Evolutionary conservation across 2,113 vertebrate species (phyloP).

Genomic region (Cervus canadensis): DNA sequence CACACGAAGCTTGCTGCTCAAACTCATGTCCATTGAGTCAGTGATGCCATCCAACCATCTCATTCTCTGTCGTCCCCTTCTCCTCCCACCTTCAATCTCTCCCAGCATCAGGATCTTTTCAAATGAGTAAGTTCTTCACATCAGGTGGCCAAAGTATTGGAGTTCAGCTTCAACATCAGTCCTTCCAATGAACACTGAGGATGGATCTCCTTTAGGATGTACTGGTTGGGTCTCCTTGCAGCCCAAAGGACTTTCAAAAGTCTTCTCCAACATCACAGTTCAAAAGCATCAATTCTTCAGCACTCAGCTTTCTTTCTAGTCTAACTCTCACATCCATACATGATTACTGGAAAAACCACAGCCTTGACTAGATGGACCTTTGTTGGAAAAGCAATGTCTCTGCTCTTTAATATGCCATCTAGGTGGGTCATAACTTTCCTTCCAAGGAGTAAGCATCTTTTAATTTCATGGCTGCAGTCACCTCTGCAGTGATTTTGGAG

Average conservation of each 20-base stretch:
- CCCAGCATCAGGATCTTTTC: neutral
- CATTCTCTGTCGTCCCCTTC: neutral
- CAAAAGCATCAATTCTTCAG: neutral
- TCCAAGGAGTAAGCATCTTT: neutral
- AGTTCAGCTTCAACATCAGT: neutral
- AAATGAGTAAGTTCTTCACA: neutral
- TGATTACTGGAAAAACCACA: neutral
- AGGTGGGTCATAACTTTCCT: neutral
- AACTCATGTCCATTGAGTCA: neutral
- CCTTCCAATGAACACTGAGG: neutral
- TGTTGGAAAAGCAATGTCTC: neutral
- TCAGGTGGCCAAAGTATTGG: neutral
- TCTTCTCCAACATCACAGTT: neutral
- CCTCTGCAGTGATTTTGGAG: neutral
- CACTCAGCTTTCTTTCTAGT: neutral
- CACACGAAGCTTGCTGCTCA: fast-evolving
- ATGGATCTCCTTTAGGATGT: neutral
- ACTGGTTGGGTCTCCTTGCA: neutral
- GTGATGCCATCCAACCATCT: neutral
- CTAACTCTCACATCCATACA: neutral
- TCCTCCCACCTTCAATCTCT: neutral
- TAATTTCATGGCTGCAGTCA: neutral
- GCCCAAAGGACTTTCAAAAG: neutral
- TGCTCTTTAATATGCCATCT: neutral
- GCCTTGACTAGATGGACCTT: neutral